phyloP scores from a whole-genome alignment of 2,113 vertebrate species.

The Perca schrenkii region DNA sequence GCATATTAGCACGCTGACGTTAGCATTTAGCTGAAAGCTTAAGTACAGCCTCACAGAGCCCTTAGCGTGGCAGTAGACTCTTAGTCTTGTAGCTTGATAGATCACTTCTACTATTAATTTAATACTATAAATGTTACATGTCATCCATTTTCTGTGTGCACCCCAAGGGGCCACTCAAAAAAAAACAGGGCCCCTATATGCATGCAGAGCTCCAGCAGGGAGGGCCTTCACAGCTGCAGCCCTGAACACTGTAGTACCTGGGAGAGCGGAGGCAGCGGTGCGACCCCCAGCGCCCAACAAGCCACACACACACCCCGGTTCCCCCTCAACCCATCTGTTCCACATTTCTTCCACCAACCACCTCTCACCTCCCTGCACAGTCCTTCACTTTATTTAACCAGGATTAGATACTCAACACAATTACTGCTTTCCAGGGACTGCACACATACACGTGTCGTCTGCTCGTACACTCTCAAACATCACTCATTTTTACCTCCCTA shows the following conservation, averaged over 20 bases:
- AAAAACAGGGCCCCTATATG: constrained; percentile 20
- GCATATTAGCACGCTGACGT: neutral
- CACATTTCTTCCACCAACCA: constrained; percentile 57
- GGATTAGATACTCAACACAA: constrained; percentile 32
- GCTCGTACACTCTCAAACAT: constrained; percentile 40
- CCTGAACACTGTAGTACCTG: constrained; percentile 48
- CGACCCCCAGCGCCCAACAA: constrained; percentile 41
- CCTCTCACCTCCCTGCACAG: constrained; percentile 34
- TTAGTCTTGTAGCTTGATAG: neutral
- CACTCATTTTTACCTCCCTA: constrained; percentile 44
- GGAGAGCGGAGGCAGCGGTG: constrained; percentile 21
- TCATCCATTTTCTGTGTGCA: neutral
- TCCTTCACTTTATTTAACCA: constrained; percentile 56
- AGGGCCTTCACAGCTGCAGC: constrained; percentile 42
- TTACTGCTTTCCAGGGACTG: constrained; percentile 50
- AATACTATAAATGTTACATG: too few species aligned
- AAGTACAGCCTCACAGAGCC: neutral
- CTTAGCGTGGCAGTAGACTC: neutral
- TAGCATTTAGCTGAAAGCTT: neutral
- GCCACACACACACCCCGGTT: constrained; percentile 47
- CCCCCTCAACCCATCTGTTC: constrained; percentile 70
- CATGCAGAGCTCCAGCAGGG: constrained; percentile 1
- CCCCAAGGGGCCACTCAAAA: constrained; percentile 23
- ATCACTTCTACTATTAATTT: neutral
- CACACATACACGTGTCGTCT: constrained; percentile 25